A percentile compares a stretch with the other conserved stretches of the same genome.
These are phyloP conservation scores for Drosophila ananassae DNA, from an alignment of 1,140 invertebrate species.

Conservation along the genomic window DNA sequence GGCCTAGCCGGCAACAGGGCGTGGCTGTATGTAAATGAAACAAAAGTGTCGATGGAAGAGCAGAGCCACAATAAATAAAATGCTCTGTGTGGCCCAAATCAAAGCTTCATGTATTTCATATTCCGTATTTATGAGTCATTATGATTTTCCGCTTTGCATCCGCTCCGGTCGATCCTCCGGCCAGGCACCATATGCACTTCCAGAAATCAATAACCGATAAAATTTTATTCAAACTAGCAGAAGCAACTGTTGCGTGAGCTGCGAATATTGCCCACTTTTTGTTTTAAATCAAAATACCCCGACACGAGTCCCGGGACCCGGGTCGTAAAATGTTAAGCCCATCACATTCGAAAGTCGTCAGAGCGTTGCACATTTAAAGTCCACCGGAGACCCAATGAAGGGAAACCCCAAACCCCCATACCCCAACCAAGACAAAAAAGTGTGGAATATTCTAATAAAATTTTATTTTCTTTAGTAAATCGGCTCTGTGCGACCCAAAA, in stretches of 20 bases:
- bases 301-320: not conserved
- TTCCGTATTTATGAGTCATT: slow-evolving; percentile 62
- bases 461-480: slow-evolving; percentile 82
- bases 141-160: slow-evolving; percentile 52
- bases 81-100: slow-evolving; percentile 31
- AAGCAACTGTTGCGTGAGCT: slow-evolving; percentile 32
- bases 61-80: slow-evolving; percentile 43
- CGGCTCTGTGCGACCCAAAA: slow-evolving; percentile 66
- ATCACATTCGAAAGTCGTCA: slow-evolving; percentile 72
- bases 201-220: slow-evolving; percentile 49
- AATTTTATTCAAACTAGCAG: slow-evolving; percentile 42
- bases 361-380: slow-evolving; percentile 63
- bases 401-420: slow-evolving; percentile 25
- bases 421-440: slow-evolving; percentile 28
- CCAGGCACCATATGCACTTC: slow-evolving; percentile 44
- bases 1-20: slow-evolving; percentile 56
- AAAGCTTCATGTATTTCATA: slow-evolving; percentile 23
- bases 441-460: slow-evolving; percentile 71
- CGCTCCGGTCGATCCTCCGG: slow-evolving; percentile 3
- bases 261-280: slow-evolving; percentile 24
- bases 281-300: slow-evolving; percentile 26
- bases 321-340: slow-evolving; percentile 69
- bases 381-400: slow-evolving; percentile 31
- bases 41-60: slow-evolving; percentile 39
- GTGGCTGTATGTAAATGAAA: slow-evolving; percentile 41